Evolutionary conservation across 2,888 invertebrate genomes (phyloP).

Genomic region (Agrotis exclamationis): DNA sequence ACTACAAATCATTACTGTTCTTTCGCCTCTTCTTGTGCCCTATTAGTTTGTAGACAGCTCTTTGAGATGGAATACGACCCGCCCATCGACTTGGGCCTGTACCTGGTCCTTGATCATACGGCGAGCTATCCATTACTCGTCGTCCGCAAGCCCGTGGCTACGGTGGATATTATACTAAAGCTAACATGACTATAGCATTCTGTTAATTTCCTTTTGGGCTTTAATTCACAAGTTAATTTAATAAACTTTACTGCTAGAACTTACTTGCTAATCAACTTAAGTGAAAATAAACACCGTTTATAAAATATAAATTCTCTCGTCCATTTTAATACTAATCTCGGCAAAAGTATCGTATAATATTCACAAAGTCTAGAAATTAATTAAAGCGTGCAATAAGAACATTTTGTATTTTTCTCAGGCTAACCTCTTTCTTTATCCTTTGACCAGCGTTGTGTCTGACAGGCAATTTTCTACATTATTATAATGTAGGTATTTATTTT

Average conservation of each 20-base stretch:
- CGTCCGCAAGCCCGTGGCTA: no score
- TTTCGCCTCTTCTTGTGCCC: no score
- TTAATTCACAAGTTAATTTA: neutral
- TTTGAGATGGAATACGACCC: no score
- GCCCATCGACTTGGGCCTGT: no score
- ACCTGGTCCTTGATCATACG: no score
- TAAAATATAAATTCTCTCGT: slow-evolving; percentile 9
- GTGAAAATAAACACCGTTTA: slow-evolving; percentile 35
- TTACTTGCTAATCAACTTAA: slow-evolving; percentile 26
- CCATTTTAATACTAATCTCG: slow-evolving; percentile 31
- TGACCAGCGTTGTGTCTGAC: slow-evolving; percentile 82
- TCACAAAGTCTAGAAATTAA: slow-evolving; percentile 66
- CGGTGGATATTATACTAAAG: neutral
- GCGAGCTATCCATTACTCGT: no score
- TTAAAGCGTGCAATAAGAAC: slow-evolving; percentile 61
- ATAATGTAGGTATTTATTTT: slow-evolving; percentile 72
- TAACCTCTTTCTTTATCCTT: slow-evolving; percentile 78
- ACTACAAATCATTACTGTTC: no score
- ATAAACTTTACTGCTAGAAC: neutral
- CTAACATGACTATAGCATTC: neutral
- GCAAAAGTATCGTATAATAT: slow-evolving; percentile 58
- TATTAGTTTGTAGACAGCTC: no score
- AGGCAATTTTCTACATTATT: slow-evolving; percentile 85
- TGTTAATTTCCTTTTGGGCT: slow-evolving; percentile 2
- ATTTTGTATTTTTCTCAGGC: slow-evolving; percentile 64